These are phyloP conservation scores for Hyles euphorbiae DNA, from an alignment of 1,140 invertebrate genomes.

Conservation along the genomic window DNA sequence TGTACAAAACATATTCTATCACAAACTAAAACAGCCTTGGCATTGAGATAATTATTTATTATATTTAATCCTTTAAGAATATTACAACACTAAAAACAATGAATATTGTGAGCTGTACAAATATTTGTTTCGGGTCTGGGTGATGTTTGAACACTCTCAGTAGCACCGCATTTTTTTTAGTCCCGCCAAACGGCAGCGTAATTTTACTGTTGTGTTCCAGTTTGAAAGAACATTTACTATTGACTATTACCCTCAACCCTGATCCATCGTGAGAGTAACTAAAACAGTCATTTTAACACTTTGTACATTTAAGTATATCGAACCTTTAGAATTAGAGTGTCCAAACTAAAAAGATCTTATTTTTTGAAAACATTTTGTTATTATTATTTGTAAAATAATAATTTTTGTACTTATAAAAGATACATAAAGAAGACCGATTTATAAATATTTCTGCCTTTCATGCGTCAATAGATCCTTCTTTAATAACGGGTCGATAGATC, in stretches of 20 bases:
- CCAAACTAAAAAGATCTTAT: too few relatives aligned
- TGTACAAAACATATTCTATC: neutral
- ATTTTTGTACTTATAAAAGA: too few relatives aligned
- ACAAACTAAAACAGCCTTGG: neutral
- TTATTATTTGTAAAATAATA: too few relatives aligned
- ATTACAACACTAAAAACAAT: too few relatives aligned
- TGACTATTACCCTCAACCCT: neutral
- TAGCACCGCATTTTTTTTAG: neutral
- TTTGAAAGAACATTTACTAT: neutral
- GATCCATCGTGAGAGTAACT: neutral
- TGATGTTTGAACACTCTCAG: neutral
- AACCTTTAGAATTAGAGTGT: too few relatives aligned
- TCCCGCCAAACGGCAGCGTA: neutral
- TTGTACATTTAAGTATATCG: neutral
- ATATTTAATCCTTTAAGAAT: neutral
- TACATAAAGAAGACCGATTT: too few relatives aligned
- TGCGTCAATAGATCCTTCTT: too few relatives aligned
- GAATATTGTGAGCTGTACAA: too few relatives aligned
- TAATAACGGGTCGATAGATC: too few relatives aligned
- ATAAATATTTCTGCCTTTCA: too few relatives aligned
- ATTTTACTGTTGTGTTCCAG: neutral
- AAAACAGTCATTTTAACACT: neutral
- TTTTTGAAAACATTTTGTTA: too few relatives aligned
- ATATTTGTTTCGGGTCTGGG: too few relatives aligned
- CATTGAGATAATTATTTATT: neutral